Evolutionary conservation across 2,888 invertebrate species (phyloP).

Genomic region (Acanthosepion lycidas): DNA sequence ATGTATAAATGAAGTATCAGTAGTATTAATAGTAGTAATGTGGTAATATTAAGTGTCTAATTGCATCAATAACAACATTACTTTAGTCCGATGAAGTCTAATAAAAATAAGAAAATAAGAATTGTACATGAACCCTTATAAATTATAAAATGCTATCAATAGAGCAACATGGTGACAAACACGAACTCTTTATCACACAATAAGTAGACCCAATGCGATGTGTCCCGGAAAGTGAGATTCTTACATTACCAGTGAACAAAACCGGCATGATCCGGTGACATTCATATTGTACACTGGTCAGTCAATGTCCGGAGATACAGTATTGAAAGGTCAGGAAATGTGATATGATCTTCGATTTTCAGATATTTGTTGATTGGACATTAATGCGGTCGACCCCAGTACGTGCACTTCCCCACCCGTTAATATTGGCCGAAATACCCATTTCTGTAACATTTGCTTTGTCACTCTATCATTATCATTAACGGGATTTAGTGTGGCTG

Average conservation of each 20-base stretch:
- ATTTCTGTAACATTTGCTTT: no score
- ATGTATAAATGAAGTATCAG: not conserved
- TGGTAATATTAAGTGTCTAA: not conserved
- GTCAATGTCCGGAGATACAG: not conserved
- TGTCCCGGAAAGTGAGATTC: not conserved
- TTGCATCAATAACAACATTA: no score
- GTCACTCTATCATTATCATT: no score
- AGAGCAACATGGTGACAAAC: not conserved
- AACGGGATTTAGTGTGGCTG: no score
- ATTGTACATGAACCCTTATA: not conserved
- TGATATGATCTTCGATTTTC: not conserved
- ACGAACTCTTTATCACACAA: not conserved
- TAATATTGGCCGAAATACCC: no score
- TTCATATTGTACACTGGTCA: not conserved
- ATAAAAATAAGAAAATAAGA: not conserved
- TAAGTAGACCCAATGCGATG: not conserved
- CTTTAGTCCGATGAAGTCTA: no score
- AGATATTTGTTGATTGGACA: not conserved
- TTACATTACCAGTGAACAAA: not conserved
- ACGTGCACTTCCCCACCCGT: not conserved
- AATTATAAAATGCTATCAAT: not conserved
- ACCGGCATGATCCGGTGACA: not conserved
- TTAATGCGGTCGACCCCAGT: not conserved
- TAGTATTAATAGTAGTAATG: no score
- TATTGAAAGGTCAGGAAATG: not conserved